Percentiles rank a stretch among this genome's conserved stretches.
Evolutionary conservation across 2,113 vertebrate genomes (phyloP).

Genomic region (Ptilorrhoa leucosticta): DNA sequence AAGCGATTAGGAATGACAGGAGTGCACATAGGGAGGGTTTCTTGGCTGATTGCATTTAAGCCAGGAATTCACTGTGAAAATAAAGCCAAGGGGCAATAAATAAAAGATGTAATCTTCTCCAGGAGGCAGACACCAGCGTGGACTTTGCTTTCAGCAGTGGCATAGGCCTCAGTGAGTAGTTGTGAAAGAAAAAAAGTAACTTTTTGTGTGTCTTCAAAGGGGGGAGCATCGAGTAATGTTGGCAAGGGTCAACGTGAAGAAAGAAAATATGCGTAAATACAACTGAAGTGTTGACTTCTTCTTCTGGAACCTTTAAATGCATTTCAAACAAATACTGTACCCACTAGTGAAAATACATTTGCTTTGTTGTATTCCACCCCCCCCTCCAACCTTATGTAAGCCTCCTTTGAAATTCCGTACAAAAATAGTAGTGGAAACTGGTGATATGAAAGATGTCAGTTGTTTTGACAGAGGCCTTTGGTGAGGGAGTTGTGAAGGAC

Average conservation of each 20-base stretch:
- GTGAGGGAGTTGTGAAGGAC: background rate
- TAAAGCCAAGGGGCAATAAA: constrained; percentile 92
- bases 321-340: constrained; percentile 20
- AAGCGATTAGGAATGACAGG: constrained; percentile 91
- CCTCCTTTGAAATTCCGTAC: background rate
- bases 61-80: constrained; percentile 95
- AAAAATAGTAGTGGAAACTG: background rate
- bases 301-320: constrained; percentile 19
- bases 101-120: constrained; percentile 95
- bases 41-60: constrained; percentile 94
- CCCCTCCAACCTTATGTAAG: background rate
- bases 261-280: constrained; percentile 13
- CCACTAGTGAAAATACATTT: constrained; percentile 23
- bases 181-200: constrained; percentile 58
- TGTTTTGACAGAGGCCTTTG: background rate
- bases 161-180: constrained; percentile 72
- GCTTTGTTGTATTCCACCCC: background rate
- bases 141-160: constrained; percentile 76
- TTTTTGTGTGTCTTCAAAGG: constrained; percentile 37
- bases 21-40: constrained; percentile 87
- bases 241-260: constrained; percentile 30
- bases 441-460: background rate
- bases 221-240: constrained; percentile 14
- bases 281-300: constrained; percentile 29
- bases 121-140: constrained; percentile 76